Evolutionary conservation across 2,797 vertebrate species (phyloP).

Genomic region (Characodon lateralis): DNA sequence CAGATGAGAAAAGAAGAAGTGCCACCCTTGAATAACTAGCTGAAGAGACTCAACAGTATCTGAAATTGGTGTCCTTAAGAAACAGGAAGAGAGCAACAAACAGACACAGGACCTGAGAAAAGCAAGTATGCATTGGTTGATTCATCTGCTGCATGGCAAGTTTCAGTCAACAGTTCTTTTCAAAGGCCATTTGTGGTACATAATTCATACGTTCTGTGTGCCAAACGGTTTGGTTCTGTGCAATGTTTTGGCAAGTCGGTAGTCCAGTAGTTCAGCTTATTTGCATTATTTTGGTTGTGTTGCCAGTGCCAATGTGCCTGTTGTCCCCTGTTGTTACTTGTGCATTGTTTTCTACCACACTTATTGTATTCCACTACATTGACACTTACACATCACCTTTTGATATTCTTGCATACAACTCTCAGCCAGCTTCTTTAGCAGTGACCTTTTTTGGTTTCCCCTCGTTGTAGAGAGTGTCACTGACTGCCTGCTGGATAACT

Average conservation of each 20-base stretch:
- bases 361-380: no score
- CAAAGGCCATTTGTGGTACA: not conserved
- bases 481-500: not conserved
- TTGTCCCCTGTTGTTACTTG: not conserved
- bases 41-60: not conserved
- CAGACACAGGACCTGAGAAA: conserved; percentile 1
- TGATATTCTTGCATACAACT: not conserved
- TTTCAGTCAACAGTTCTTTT: not conserved
- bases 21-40: not conserved
- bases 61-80: not conserved
- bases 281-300: not conserved
- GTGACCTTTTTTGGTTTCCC: not conserved
- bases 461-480: not conserved
- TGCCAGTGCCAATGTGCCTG: not conserved
- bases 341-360: not conserved
- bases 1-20: conserved; percentile 6
- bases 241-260: no score
- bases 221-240: not conserved
- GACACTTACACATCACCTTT: not conserved
- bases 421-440: not conserved
- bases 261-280: not conserved
- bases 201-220: not conserved
- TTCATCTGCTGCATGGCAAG: not conserved
- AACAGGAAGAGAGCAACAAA: conserved; percentile 3
- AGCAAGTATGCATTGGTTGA: not conserved